A percentile compares a stretch with the other conserved stretches of the same genome.
These are phyloP conservation scores for Alexandromys fortis DNA, from an alignment of 2,113 vertebrate species.

Conservation along the genomic window DNA sequence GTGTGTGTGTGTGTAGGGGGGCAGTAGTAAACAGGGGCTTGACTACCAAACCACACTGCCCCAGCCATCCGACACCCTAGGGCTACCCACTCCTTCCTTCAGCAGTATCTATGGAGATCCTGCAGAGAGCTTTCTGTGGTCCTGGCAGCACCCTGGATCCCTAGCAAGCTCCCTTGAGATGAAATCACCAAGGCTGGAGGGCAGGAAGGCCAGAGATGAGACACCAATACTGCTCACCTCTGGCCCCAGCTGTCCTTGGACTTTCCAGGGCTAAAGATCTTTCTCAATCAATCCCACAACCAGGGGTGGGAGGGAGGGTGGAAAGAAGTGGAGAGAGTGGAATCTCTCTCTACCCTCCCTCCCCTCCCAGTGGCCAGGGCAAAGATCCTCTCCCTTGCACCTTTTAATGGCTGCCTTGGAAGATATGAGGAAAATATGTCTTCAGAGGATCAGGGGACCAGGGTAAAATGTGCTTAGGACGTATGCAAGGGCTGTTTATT, in stretches of 20 bases:
- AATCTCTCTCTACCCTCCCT: too few species aligned
- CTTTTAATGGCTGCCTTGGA: neutral
- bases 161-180: neutral
- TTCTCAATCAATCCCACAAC: neutral
- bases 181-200: neutral
- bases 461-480: neutral
- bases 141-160: neutral
- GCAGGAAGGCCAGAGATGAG: neutral
- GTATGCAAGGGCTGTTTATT: neutral
- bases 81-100: neutral
- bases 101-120: neutral
- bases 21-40: neutral
- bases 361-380: neutral
- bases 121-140: neutral
- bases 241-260: neutral
- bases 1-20: neutral
- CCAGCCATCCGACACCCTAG: neutral
- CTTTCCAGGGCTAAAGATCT: neutral
- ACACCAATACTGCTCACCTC: neutral
- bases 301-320: neutral
- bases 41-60: neutral
- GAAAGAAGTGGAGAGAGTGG: neutral
- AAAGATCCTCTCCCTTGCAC: neutral
- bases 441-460: neutral
- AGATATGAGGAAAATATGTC: too few species aligned